Evolutionary conservation across 1,140 invertebrate species (phyloP), one percentile per base, ranked within the genome.

Genomic region (Drosophila watanabei): DNA sequence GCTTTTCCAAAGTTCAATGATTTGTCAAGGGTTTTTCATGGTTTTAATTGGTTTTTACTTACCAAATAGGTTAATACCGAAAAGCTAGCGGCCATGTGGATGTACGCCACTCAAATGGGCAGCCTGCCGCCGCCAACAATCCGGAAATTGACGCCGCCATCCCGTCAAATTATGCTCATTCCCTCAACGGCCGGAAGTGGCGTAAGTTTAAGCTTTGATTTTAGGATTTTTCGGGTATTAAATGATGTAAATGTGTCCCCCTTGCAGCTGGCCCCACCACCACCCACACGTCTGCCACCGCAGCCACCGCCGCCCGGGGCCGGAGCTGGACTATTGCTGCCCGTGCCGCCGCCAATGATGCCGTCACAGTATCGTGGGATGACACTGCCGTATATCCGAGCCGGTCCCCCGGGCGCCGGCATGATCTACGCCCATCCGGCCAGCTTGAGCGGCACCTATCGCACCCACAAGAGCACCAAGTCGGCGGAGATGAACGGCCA

Each of bases 61-160:
- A 0, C 7, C 6, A 3, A 18, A 11, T 35, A 91, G 89, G 72
- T 80, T 2, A 93, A 83, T 49, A 81, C 75, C 6, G 89, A 93
- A 28, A 93, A 93, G 66, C 48, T 93, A 39, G 87, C 90, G 0
- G 89, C 92, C 18, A 80, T 93, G 82, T 93, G 92, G 92, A 93
- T 93, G 92, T 92, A 92, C 57, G 80, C 84, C 39, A 66, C 83
- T 0, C 88, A 92, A n/a, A 92, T 83, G 79, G 88, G 79, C 13
- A 84, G 37, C 24, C 56, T 85, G n/a, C 81, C 81, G 8, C 82
- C 75, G 0, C 65, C 80, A 5, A 63, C 88, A 9, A 52, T 82
- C 32, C 82, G 83, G 2, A 92, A 92, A 28, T 30, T 82, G 45
- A 90, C 80, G 24, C 79, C 85, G 8, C 66, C 81, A 1, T 70